Conservation (phyloP, 2,888 invertebrate species). For the Mechanitis messenoides region DNA sequence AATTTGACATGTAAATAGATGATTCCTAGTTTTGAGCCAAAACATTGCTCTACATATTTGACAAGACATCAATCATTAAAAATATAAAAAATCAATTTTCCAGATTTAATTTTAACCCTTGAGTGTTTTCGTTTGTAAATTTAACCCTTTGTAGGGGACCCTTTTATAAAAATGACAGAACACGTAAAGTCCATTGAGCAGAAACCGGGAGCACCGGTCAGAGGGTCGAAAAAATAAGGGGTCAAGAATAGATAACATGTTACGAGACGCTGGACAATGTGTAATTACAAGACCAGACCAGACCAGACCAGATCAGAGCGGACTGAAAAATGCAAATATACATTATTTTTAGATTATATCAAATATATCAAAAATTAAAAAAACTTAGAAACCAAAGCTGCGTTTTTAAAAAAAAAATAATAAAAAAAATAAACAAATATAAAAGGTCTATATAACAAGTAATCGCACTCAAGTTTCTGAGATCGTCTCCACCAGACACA, state of each 20-base stretch:
- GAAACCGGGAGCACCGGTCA: conserved; percentile 45
- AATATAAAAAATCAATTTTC: conserved; percentile 15
- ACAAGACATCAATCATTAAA: not conserved
- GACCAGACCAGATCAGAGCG: conserved; percentile 3
- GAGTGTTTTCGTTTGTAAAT: conserved; percentile 40
- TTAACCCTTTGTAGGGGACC: conserved; percentile 47
- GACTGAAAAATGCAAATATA: not conserved
- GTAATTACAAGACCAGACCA: conserved; percentile 12
- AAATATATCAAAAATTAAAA: too few species aligned
- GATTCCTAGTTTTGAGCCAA: too few species aligned
- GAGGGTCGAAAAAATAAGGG: conserved; percentile 30
- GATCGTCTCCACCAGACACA: conserved; percentile 8
- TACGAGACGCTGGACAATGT: conserved; percentile 7
- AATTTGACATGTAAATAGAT: not conserved
- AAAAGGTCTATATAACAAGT: not conserved
- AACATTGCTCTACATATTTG: not conserved
- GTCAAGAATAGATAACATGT: conserved; percentile 19
- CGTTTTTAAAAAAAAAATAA: too few species aligned
- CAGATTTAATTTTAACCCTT: conserved; percentile 37
- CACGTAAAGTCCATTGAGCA: conserved; percentile 60
- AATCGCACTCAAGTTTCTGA: conserved; percentile 4
- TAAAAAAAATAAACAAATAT: too few species aligned
- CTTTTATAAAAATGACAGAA: conserved; percentile 48
- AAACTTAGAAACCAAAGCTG: too few species aligned
- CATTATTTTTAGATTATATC: not conserved